Conservation (phyloP, 2,113 vertebrate genomes). For the Cynoglossus semilaevis region DNA sequence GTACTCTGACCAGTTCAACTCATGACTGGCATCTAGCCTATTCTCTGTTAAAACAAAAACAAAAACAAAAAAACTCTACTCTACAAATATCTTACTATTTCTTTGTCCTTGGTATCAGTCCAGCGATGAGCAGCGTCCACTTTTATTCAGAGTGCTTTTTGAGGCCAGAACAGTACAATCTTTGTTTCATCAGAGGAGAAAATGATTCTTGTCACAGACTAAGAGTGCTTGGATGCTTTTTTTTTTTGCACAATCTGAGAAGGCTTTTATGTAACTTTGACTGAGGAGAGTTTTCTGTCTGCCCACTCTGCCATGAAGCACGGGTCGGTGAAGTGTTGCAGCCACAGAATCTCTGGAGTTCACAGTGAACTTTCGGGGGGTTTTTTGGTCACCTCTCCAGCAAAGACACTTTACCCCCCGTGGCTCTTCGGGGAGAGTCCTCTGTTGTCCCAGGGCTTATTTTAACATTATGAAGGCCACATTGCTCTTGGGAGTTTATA, state of each 20-base stretch:
- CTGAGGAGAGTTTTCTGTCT: not conserved
- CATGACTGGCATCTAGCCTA: not conserved
- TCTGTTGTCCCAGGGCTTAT: not conserved
- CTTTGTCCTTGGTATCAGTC: not conserved
- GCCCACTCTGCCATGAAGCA: not conserved
- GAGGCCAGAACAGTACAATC: not conserved
- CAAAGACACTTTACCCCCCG: not conserved
- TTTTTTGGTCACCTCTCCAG: not conserved
- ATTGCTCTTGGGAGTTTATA: not conserved
- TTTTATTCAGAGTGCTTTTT: not conserved
- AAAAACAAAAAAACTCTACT: not conserved
- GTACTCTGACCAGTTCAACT: not conserved
- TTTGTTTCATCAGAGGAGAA: conserved; percentile 1
- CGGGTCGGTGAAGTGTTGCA: not conserved
- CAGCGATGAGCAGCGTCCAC: not conserved
- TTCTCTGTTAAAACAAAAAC: not conserved
- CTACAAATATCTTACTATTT: not conserved
- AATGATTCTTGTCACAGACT: not conserved
- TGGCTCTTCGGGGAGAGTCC: not conserved
- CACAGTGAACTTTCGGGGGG: not conserved
- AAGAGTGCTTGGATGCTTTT: not conserved
- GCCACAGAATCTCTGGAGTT: conserved; percentile 1
- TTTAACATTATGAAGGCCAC: not conserved
- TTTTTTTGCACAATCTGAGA: not conserved
- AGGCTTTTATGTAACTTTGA: conserved; percentile 5